Percentiles rank a stretch among this genome's conserved stretches.
phyloP scores from a whole-genome alignment of 1,140 invertebrate genomes.

The Drosophila setifemur region DNA sequence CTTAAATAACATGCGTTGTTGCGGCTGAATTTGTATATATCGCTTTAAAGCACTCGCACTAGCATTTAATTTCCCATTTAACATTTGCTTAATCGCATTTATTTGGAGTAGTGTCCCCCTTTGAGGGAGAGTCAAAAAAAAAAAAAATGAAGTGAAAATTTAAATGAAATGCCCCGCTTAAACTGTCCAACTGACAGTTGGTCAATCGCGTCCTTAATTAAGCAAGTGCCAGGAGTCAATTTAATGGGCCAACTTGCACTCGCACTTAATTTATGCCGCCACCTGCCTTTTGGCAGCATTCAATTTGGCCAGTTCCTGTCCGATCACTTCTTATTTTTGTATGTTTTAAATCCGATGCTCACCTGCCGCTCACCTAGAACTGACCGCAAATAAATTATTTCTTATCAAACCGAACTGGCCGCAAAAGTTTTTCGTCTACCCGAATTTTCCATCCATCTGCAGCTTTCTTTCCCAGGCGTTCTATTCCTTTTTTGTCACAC shows the following conservation, averaged over 20 bases:
- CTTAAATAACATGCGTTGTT: conserved; percentile 37
- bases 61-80: not conserved
- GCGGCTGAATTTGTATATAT: not conserved
- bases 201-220: conserved; percentile 13
- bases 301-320: conserved; percentile 39
- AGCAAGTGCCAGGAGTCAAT: conserved; percentile 9
- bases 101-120: not conserved
- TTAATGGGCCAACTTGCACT: not conserved
- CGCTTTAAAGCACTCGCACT: conserved; percentile 14
- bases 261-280: conserved; percentile 6
- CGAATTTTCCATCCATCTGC: conserved; percentile 26
- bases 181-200: too few species aligned
- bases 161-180: conserved; percentile 5
- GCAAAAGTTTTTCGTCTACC: conserved; percentile 65
- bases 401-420: conserved; percentile 73
- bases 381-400: conserved; percentile 77
- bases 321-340: too few species aligned
- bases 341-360: conserved; percentile 38
- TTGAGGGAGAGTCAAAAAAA: not conserved
- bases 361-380: conserved; percentile 31
- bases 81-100: conserved; percentile 1
- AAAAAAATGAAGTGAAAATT: conserved; percentile 1
- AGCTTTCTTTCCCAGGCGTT: conserved; percentile 5
- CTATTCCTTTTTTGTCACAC: conserved; percentile 55
- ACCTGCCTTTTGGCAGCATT: conserved; percentile 9